Evolutionary conservation across 2,113 vertebrate species (phyloP).

Genomic region (Rousettus leschenaultii): DNA sequence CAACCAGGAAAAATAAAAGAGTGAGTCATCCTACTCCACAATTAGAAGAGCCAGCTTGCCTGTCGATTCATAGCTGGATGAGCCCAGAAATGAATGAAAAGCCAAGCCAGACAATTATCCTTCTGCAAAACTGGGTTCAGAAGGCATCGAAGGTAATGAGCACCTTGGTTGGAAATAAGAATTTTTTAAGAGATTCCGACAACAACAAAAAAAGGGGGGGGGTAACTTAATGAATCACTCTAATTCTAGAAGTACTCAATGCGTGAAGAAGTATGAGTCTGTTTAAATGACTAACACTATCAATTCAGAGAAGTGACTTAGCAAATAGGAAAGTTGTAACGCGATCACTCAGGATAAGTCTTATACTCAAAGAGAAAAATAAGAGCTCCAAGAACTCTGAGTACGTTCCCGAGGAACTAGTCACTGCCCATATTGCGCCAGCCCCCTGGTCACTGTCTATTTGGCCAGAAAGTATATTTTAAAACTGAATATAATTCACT

Average conservation of each 20-base stretch:
- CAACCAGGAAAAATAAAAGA: conserved; percentile 56
- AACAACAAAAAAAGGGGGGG: background rate
- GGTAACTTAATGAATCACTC: conserved; percentile 50
- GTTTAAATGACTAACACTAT: conserved; percentile 38
- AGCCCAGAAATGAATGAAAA: conserved; percentile 68
- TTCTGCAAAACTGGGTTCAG: conserved; percentile 27
- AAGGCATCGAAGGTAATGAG: conserved; percentile 34
- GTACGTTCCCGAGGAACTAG: background rate
- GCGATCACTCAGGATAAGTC: background rate
- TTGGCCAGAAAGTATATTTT: background rate
- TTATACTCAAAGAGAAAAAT: background rate
- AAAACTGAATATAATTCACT: background rate
- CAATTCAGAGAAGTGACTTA: conserved; percentile 33
- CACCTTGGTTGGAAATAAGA: background rate
- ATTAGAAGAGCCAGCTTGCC: conserved; percentile 50
- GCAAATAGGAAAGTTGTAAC: background rate
- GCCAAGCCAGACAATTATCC: conserved; percentile 35
- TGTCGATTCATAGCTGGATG: conserved; percentile 55
- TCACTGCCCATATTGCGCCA: background rate
- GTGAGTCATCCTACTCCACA: conserved; percentile 68
- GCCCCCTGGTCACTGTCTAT: background rate
- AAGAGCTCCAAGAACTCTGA: background rate
- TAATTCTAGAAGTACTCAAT: conserved; percentile 42
- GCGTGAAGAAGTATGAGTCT: background rate
- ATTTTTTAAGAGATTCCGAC: conserved; percentile 31